These are phyloP conservation scores for Sigmodon hispidus DNA, from an alignment of 2,113 vertebrate genomes.

Conservation along the genomic window DNA sequence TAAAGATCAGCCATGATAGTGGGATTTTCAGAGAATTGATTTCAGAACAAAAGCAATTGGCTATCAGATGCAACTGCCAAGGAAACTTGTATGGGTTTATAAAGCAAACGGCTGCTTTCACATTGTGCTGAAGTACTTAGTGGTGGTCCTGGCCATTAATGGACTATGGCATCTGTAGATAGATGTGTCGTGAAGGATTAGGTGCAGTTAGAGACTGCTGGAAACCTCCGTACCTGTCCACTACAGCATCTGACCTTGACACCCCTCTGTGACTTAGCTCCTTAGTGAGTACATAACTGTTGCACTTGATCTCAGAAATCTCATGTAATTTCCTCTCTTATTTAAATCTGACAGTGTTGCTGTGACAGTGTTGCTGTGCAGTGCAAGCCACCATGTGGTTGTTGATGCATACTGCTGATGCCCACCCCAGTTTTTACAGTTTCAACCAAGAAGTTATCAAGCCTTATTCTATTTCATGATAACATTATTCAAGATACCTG, in stretches of 20 bases:
- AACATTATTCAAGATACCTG: neutral
- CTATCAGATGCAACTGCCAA: neutral
- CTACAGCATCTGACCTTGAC: neutral
- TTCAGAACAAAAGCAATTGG: neutral
- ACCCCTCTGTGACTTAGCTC: neutral
- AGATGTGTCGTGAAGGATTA: neutral
- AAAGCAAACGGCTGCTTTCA: neutral
- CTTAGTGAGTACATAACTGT: neutral
- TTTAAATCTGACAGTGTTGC: neutral
- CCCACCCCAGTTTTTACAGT: too few species aligned
- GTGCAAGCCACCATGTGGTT: neutral
- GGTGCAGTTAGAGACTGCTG: neutral
- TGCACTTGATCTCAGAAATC: neutral
- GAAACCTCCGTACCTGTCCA: neutral
- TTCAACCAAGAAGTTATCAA: neutral
- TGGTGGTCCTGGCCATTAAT: neutral
- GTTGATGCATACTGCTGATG: neutral
- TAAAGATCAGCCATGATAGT: neutral
- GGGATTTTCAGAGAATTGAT: neutral
- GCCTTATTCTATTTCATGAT: neutral
- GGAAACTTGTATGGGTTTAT: neutral
- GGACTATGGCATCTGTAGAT: neutral
- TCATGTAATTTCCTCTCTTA: neutral
- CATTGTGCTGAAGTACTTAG: too few species aligned
- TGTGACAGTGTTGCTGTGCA: neutral